Conservation (phyloP, 1,140 invertebrate species). For the Formica selysi region DNA sequence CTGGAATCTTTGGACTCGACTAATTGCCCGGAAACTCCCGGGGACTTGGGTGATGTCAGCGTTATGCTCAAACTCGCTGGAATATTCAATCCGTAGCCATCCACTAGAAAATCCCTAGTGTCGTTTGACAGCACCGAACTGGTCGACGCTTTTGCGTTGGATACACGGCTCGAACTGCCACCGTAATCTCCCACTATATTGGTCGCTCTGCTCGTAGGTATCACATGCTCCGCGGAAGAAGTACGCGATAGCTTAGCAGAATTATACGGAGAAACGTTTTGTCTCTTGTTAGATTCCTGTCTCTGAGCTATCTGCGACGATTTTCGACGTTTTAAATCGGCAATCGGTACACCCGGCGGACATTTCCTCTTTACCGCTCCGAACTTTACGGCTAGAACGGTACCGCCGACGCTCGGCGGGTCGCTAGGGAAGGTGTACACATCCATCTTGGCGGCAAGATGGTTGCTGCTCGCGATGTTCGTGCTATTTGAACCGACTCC, state of each 20-base stretch:
- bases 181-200: slow-evolving; percentile 32
- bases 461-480: slow-evolving; percentile 30
- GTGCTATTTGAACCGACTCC: slow-evolving; percentile 33
- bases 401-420: slow-evolving; percentile 55
- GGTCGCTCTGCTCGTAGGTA: slow-evolving; percentile 29
- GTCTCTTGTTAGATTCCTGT: slow-evolving; percentile 48
- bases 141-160: slow-evolving; percentile 17
- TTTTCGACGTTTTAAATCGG: slow-evolving; percentile 74
- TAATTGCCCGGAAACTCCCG: slow-evolving; percentile 35
- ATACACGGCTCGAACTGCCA: slow-evolving; percentile 24
- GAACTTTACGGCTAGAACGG: too few relatives aligned
- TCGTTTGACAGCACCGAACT: slow-evolving; percentile 69
- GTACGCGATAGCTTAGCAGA: slow-evolving; percentile 37
- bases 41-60: slow-evolving; percentile 79
- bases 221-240: slow-evolving; percentile 57
- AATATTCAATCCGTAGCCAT: slow-evolving; percentile 83
- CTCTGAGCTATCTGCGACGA: slow-evolving; percentile 34
- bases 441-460: slow-evolving; percentile 70
- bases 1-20: slow-evolving; percentile 54
- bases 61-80: slow-evolving; percentile 83
- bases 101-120: slow-evolving; percentile 78
- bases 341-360: slow-evolving; percentile 81
- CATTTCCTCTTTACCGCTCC: slow-evolving; percentile 83
- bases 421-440: slow-evolving; percentile 81
- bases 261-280: background rate